Evolutionary conservation across 1,140 invertebrate species (phyloP), one percentile per base, ranked within the genome.

Genomic region (Chelonus insularis): DNA sequence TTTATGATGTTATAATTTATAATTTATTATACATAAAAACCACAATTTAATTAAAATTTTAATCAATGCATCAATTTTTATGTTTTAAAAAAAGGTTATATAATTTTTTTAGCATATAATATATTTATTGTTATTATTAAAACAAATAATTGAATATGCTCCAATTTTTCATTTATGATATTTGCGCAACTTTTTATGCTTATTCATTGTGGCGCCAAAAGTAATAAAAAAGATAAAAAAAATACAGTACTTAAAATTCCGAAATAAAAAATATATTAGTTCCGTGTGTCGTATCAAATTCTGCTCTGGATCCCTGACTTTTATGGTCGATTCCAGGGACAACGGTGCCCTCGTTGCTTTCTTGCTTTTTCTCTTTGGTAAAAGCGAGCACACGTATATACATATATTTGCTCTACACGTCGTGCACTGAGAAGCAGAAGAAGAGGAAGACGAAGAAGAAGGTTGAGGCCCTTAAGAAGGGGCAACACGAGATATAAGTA

Each of bases 291-390:
- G 16, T 16, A 16, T 8, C 41, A 16, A 43, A 43, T 43, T 43
- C 41, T 18, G 41, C 14, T 43, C 41, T 43, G 41, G 16, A 43
- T 43, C 41, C 41, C 14, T 8, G 41, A 43, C 41, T 43, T 43
- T 43, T 43, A 43, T 43, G 41, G 41, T 9, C 12, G 18, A 43
- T 43, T 43, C n/a, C 14, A 43, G 41, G 41, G 41, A 16, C 41
- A 43, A 43, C 18, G 41, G 41, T 18, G 41, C 16, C 12, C 41
- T 16, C 41, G 14, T 16, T 5, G 14, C 18, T 8, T 14, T 43
- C 12, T 18, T 43, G 12, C 14, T 43, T 16, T 18, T 43, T 6
- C 12, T 43, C 14, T 39, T 39, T 39, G n/a, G 4, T 12, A 39
- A 39, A 9, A n/a, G n/a, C n/a, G n/a, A n/a, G n/a, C n/a, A n/a